A percentile compares a stretch with the other conserved stretches of the same genome.
These are phyloP conservation scores for Xenus cinereus DNA, from an alignment of 2,113 vertebrate species.

Conservation along the genomic window DNA sequence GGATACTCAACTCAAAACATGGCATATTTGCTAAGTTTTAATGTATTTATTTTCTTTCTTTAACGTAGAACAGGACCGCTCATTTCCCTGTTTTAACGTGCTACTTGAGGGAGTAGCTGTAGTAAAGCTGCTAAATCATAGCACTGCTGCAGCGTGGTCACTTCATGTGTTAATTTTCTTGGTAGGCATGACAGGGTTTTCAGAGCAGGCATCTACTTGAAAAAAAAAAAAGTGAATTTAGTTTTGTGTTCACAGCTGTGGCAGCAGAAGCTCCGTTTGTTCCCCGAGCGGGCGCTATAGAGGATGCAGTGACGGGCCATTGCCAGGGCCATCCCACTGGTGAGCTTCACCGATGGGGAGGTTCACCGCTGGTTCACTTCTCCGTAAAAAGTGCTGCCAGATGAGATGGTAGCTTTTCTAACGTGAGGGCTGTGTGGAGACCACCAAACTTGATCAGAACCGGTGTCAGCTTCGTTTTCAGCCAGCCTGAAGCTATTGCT, in stretches of 20 bases:
- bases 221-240: neutral
- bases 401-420: neutral
- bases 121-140: neutral
- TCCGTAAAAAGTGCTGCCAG: neutral
- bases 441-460: constrained; percentile 1
- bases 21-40: neutral
- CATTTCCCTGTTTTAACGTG: neutral
- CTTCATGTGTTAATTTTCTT: neutral
- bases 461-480: neutral
- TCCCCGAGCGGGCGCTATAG: neutral
- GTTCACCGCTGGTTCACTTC: neutral
- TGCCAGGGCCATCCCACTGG: fast-evolving
- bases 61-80: neutral
- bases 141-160: neutral
- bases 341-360: neutral
- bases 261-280: neutral
- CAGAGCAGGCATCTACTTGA: neutral
- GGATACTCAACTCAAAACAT: neutral
- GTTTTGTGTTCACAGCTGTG: neutral
- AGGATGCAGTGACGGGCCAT: fast-evolving
- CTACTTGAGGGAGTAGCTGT: neutral
- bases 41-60: neutral
- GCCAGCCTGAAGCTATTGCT: neutral
- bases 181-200: neutral
- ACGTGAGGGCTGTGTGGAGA: neutral